Percentiles rank a stretch among this genome's conserved stretches.
These are phyloP conservation scores for Punctoribates punctum DNA, from an alignment of 2,888 invertebrate species.

Conservation along the genomic window DNA sequence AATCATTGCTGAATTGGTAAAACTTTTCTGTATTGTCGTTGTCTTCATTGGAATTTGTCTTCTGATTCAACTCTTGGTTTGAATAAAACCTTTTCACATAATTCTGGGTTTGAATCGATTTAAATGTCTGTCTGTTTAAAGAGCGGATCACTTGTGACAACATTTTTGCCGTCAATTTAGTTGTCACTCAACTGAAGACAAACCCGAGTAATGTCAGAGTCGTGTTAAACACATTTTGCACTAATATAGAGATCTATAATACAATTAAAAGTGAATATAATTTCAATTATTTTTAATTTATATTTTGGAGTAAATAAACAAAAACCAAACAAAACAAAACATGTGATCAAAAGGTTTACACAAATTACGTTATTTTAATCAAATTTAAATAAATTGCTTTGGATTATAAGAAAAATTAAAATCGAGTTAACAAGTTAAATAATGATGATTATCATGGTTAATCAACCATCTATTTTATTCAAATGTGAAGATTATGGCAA, in stretches of 20 bases:
- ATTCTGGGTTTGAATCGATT: background rate
- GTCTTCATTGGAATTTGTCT: background rate
- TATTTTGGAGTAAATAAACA: background rate
- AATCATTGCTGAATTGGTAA: background rate
- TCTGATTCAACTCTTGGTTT: background rate
- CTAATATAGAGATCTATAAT: background rate
- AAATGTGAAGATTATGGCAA: too few species aligned
- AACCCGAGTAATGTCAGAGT: background rate
- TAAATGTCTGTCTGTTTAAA: constrained; percentile 4
- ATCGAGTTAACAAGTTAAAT: too few species aligned
- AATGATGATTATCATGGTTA: too few species aligned
- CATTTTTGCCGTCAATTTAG: background rate
- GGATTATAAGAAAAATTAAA: too few species aligned
- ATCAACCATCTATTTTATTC: too few species aligned
- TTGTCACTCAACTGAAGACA: background rate
- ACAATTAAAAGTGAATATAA: background rate
- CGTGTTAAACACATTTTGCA: background rate
- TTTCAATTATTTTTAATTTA: too few species aligned
- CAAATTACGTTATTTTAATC: too few species aligned
- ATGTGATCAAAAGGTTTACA: background rate
- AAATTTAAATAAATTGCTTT: too few species aligned
- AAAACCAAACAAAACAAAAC: background rate
- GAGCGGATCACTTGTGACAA: background rate
- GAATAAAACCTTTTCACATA: constrained; percentile 10
- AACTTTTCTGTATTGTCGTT: background rate